Conservation (phyloP, 2,797 vertebrate species). For the Kryptopterus vitreolus region DNA sequence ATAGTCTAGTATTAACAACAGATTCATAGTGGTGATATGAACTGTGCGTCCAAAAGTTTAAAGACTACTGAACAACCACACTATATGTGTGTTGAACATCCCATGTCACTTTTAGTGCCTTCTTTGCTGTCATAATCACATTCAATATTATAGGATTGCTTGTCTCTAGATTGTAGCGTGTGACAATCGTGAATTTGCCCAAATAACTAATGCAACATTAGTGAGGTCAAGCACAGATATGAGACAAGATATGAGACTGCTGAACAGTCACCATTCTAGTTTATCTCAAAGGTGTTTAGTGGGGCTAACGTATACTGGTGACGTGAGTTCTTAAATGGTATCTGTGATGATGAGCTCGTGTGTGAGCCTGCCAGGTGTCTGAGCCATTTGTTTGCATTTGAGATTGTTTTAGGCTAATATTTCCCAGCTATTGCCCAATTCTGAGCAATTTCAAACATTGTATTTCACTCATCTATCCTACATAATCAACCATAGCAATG, state of each 20-base stretch:
- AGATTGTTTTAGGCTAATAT: too few species aligned
- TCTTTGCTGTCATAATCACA: not conserved
- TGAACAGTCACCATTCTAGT: not conserved
- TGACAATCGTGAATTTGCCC: not conserved
- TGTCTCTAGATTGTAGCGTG: not conserved
- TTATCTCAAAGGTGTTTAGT: not conserved
- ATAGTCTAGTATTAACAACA: not conserved
- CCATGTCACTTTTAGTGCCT: not conserved
- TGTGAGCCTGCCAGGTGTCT: too few species aligned
- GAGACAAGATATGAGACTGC: not conserved
- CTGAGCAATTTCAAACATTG: too few species aligned
- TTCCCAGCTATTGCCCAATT: too few species aligned
- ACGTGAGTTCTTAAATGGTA: not conserved
- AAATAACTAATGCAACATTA: not conserved
- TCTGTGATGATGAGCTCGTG: not conserved
- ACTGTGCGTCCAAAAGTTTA: not conserved
- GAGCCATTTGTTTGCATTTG: too few species aligned
- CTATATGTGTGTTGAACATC: not conserved
- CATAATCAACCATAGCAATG: too few species aligned
- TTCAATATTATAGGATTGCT: not conserved
- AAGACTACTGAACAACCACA: not conserved
- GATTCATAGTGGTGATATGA: not conserved
- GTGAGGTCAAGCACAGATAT: not conserved
- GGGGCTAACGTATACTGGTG: not conserved
- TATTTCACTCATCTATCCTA: too few species aligned